Conservation (phyloP, 2,888 invertebrate genomes). For the Lasioglossum zephyrum region DNA sequence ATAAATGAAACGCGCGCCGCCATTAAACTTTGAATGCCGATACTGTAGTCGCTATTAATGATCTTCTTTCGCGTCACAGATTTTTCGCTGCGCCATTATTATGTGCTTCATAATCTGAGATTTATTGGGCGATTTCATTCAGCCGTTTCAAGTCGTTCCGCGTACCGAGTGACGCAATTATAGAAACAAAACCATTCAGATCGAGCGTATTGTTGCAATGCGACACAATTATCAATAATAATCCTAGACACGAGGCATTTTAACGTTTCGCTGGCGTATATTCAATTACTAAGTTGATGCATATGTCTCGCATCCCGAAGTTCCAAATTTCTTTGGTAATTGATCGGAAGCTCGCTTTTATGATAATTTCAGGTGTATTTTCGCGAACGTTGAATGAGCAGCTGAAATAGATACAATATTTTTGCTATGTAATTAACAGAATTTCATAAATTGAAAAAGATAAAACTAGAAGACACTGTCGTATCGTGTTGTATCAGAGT, state of each 20-base stretch:
- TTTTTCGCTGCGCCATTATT: background rate
- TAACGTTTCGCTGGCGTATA: background rate
- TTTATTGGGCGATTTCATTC: background rate
- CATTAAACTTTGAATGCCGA: constrained; percentile 28
- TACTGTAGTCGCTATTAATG: constrained; percentile 33
- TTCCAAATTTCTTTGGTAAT: background rate
- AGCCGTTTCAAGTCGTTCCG: background rate
- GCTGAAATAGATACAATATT: too few relatives aligned
- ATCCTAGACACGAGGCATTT: background rate
- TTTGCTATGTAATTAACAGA: too few relatives aligned
- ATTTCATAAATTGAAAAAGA: too few relatives aligned
- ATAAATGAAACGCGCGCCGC: constrained; percentile 35
- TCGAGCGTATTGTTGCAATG: background rate
- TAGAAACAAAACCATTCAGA: background rate
- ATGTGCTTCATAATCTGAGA: background rate
- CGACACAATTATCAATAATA: background rate
- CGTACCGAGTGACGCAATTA: background rate
- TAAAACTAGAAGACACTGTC: too few relatives aligned
- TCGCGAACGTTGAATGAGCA: too few relatives aligned
- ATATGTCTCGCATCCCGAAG: background rate
- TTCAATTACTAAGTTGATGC: background rate
- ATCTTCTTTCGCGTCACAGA: constrained; percentile 5
- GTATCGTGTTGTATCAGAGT: too few relatives aligned
- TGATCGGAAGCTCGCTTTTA: background rate
- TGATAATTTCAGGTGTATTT: background rate